phyloP scores from a whole-genome alignment of 64 coral and sea anemone species.

The Hydrozoanthus tunicans region DNA sequence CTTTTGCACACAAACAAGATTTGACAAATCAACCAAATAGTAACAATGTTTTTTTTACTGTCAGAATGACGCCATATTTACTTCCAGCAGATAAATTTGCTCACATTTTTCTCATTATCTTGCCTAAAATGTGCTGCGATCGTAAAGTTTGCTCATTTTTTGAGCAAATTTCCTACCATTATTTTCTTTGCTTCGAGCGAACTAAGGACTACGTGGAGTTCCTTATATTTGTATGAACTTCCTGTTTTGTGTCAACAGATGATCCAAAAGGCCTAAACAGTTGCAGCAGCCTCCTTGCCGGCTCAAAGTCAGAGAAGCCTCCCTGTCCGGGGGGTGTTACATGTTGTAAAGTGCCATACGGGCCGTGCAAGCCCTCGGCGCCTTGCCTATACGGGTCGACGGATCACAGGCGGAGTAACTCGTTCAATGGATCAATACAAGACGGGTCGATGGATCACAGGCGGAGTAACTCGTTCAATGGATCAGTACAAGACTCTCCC shows the following conservation, averaged over 20 bases:
- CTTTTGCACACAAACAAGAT: too few relatives aligned
- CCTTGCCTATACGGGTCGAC: slow-evolving; percentile 23
- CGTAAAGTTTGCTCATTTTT: too few relatives aligned
- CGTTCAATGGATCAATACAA: too few relatives aligned
- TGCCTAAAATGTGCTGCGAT: too few relatives aligned
- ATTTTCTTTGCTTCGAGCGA: neutral
- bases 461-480: neutral
- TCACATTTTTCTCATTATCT: too few relatives aligned
- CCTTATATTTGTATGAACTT: neutral
- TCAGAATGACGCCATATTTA: too few relatives aligned
- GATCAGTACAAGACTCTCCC: slow-evolving; percentile 20
- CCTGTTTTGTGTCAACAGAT: neutral
- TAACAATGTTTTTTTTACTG: too few relatives aligned
- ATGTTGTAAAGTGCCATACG: slow-evolving; percentile 29
- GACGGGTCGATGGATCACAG: slow-evolving; percentile 2
- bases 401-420: neutral
- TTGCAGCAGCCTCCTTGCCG: neutral
- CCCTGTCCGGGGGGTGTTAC: slow-evolving; percentile 30
- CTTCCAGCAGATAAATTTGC: too few relatives aligned
- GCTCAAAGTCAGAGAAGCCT: neutral
- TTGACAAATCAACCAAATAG: too few relatives aligned
- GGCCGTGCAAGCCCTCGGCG: neutral
- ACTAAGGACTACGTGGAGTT: neutral
- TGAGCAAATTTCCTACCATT: neutral
- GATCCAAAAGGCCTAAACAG: neutral